phyloP scores from a whole-genome alignment of 2,797 vertebrate species.

The Glossophaga mutica region DNA sequence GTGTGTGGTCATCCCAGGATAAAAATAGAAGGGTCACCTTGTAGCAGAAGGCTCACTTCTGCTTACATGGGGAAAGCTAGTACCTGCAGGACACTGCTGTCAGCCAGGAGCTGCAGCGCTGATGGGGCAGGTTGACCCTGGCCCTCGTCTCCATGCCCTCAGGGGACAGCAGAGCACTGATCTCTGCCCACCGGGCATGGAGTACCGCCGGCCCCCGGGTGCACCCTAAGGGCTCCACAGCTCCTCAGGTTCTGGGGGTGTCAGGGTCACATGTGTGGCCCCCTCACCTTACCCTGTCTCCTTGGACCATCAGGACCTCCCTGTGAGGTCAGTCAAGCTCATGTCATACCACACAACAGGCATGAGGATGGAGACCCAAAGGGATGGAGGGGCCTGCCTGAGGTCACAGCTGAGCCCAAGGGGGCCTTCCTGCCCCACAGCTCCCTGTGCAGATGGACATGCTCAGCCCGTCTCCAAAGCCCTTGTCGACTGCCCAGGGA shows the following conservation, averaged over 20 bases:
- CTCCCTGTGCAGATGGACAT: too few relatives aligned
- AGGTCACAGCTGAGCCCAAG: not conserved
- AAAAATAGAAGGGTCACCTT: slow-evolving; percentile 71
- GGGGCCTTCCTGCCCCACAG: not conserved
- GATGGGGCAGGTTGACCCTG: not conserved
- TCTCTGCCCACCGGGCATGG: not conserved
- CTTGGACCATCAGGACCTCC: not conserved
- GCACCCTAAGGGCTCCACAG: not conserved
- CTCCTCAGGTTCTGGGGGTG: not conserved
- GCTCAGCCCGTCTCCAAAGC: not conserved
- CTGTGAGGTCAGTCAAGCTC: not conserved
- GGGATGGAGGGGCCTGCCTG: not conserved
- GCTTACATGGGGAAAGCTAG: not conserved
- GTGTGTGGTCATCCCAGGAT: slow-evolving; percentile 26
- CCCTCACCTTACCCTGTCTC: not conserved
- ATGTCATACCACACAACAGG: too few relatives aligned
- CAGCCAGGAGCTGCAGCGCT: not conserved
- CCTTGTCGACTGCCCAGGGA: accelerated
- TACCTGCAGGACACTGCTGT: not conserved
- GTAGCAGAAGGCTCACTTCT: slow-evolving; percentile 44
- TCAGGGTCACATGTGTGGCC: not conserved
- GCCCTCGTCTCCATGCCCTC: not conserved
- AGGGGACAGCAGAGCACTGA: not conserved
- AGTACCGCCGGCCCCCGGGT: accelerated
- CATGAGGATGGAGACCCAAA: not conserved